Evolutionary conservation across 2,797 vertebrate species (phyloP).

Genomic region (Allobates femoralis): DNA sequence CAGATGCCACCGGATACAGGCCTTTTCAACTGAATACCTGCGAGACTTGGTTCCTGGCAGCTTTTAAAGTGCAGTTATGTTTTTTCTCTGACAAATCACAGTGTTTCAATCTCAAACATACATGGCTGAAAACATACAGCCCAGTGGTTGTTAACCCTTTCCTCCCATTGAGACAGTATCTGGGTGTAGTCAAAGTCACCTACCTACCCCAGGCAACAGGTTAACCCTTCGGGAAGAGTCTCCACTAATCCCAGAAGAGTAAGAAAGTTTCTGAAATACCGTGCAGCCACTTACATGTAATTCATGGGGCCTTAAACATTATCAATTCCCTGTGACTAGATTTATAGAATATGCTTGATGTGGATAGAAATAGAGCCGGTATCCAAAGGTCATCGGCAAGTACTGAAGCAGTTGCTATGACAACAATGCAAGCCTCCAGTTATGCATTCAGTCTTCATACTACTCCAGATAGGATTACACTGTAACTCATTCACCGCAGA

Average conservation of each 20-base stretch:
- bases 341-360: slow-evolving; percentile 51
- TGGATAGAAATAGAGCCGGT: slow-evolving; percentile 43
- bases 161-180: too few relatives aligned
- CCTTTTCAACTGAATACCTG: too few relatives aligned
- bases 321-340: slow-evolving; percentile 8
- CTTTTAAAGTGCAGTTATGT: too few relatives aligned
- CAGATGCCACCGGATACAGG: too few relatives aligned
- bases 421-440: slow-evolving; percentile 51
- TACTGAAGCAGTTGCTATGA: slow-evolving; percentile 39
- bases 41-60: too few relatives aligned
- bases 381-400: slow-evolving; percentile 58
- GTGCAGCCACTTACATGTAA: background rate
- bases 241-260: too few relatives aligned
- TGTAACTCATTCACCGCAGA: background rate
- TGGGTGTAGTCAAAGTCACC: too few relatives aligned
- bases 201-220: too few relatives aligned
- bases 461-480: rapidly evolving
- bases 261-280: background rate
- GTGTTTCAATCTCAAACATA: too few relatives aligned
- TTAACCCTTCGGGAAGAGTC: background rate
- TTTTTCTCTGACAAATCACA: too few relatives aligned
- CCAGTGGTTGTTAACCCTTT: too few relatives aligned
- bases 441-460: rapidly evolving
- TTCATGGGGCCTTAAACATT: background rate
- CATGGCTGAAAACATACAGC: too few relatives aligned